Percentiles rank a stretch among this genome's conserved stretches.
Evolutionary conservation across 2,113 vertebrate species (phyloP).

Genomic region (Piaya cayana): DNA sequence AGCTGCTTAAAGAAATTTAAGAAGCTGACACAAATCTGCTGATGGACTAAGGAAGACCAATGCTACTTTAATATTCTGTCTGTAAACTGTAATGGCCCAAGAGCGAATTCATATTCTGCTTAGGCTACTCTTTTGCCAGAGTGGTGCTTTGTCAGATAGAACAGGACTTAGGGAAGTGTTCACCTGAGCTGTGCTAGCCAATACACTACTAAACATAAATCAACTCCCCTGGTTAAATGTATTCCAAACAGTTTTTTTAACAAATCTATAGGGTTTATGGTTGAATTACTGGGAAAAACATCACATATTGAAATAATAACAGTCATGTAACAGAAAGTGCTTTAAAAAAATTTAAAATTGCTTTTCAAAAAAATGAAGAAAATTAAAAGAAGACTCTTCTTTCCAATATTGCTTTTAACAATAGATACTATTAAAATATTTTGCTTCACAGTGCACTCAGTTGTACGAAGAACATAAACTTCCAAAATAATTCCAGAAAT

Average conservation of each 20-base stretch:
- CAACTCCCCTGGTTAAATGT: not conserved
- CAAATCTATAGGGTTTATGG: not conserved
- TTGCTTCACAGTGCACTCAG: not conserved
- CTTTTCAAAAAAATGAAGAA: not conserved
- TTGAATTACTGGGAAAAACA: not conserved
- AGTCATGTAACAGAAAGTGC: not conserved
- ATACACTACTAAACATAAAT: accelerated
- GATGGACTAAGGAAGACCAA: not conserved
- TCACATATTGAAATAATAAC: not conserved
- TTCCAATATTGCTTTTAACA: not conserved
- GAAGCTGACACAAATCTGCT: not conserved
- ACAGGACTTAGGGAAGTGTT: not conserved
- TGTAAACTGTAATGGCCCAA: not conserved
- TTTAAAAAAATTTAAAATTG: not conserved
- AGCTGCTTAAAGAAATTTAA: not conserved
- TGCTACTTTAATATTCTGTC: not conserved
- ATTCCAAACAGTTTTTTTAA: not conserved
- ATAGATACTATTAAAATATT: not conserved
- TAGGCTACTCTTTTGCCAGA: not conserved
- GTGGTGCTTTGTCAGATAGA: not conserved
- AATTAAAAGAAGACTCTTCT: not conserved
- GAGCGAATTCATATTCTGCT: accelerated
- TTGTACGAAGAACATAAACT: not conserved
- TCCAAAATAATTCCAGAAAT: not conserved
- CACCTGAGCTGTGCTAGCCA: not conserved